These are phyloP conservation scores for Trichonephila clavata DNA, from an alignment of 1,140 invertebrate species.

Conservation along the genomic window DNA sequence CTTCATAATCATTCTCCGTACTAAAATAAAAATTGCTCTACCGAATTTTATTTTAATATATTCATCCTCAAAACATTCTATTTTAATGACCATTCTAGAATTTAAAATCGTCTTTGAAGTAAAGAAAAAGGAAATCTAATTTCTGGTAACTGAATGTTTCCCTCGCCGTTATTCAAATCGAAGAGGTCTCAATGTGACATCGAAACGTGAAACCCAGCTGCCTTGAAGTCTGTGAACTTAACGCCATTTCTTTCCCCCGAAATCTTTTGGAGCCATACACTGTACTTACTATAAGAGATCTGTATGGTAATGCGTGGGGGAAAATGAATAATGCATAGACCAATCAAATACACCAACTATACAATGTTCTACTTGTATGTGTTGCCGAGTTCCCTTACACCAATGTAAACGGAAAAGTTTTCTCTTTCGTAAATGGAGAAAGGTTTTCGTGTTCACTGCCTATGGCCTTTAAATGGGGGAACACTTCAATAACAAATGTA, in stretches of 20 bases:
- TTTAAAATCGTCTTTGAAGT: background rate
- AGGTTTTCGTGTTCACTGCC: conserved; percentile 1
- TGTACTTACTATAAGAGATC: background rate
- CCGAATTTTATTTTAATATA: no score
- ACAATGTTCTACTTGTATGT: background rate
- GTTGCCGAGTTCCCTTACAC: background rate
- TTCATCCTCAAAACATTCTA: no score
- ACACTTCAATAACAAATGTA: background rate
- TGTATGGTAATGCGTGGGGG: background rate
- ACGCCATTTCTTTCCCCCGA: background rate
- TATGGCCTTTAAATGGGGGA: conserved; percentile 5
- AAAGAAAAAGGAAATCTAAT: background rate
- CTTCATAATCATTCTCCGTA: no score
- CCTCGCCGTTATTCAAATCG: background rate
- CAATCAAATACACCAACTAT: conserved; percentile 21
- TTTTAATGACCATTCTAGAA: no score
- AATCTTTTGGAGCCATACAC: background rate
- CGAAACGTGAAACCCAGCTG: background rate
- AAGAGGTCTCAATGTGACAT: background rate
- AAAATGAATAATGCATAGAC: conserved; percentile 7
- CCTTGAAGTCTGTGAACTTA: background rate
- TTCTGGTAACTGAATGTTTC: background rate
- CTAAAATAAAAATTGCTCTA: no score
- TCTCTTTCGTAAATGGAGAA: conserved; percentile 2
- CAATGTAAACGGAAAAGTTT: background rate